A percentile compares a stretch with the other conserved stretches of the same genome.
These are phyloP conservation scores for Rhegmatorhina hoffmannsi DNA, from an alignment of 2,113 vertebrate genomes.

Conservation along the genomic window DNA sequence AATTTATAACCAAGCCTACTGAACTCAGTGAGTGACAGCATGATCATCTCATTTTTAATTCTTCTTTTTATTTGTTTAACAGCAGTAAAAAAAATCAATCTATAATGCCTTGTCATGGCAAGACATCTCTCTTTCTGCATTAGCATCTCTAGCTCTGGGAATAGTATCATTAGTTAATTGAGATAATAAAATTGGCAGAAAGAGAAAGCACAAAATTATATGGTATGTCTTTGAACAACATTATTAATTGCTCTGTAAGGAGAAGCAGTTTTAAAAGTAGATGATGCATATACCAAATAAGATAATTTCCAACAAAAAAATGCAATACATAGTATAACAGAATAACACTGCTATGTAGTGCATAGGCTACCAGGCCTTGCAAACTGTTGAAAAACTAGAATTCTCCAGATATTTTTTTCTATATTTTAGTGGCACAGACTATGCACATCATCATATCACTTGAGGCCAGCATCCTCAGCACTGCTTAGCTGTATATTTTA, in stretches of 20 bases:
- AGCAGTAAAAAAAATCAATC: neutral
- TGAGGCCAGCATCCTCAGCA: neutral
- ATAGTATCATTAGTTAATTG: neutral
- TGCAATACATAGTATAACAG: neutral
- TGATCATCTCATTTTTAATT: neutral
- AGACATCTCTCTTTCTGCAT: neutral
- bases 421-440: neutral
- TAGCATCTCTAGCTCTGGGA: neutral
- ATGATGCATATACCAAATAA: neutral
- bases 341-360: neutral
- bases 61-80: neutral
- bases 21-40: neutral
- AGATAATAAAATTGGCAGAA: neutral
- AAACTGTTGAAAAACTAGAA: neutral
- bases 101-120: neutral
- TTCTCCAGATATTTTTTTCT: neutral
- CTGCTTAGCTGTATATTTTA: neutral
- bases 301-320: neutral
- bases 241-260: neutral
- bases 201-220: neutral
- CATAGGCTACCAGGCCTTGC: neutral
- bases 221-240: neutral
- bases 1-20: neutral
- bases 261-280: neutral
- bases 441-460: neutral